Evolutionary conservation across 1,140 invertebrate genomes (phyloP).

Genomic region (Zaprionus ghesquierei): DNA sequence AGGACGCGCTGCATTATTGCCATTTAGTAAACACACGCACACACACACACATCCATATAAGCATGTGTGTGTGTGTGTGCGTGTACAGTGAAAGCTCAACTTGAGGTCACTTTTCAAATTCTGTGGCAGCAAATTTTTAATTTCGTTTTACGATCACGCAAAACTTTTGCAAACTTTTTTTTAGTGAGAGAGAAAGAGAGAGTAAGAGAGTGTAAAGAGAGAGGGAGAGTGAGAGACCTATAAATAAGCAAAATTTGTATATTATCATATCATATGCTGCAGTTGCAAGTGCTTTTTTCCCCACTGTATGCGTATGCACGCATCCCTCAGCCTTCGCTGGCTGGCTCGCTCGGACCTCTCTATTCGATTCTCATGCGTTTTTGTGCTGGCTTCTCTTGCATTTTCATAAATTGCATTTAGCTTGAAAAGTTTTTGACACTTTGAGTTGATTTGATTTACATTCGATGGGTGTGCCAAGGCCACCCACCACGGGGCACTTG

Average conservation of each 20-base stretch:
- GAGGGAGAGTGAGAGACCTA: background rate
- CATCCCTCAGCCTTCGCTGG: background rate
- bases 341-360: background rate
- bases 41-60: background rate
- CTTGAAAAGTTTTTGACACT: conserved; percentile 61
- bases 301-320: conserved; percentile 16
- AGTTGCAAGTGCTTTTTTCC: background rate
- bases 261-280: background rate
- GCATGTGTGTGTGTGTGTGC: background rate
- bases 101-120: background rate
- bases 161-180: background rate
- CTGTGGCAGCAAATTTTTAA: background rate
- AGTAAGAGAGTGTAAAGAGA: background rate
- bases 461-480: conserved; percentile 21
- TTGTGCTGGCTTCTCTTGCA: conserved; percentile 30
- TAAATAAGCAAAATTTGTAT: no score
- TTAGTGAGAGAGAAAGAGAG: background rate
- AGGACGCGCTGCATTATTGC: conserved; percentile 37
- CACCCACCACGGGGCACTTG: background rate
- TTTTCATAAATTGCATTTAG: conserved; percentile 73
- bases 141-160: background rate
- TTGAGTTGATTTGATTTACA: conserved; percentile 49
- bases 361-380: conserved; percentile 9
- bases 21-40: conserved; percentile 44
- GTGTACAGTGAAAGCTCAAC: conserved; percentile 23